A percentile compares a stretch with the other conserved stretches of the same genome.
Conservation (phyloP, 1,140 invertebrate species). For the Phymorhynchus buccinoides region DNA sequence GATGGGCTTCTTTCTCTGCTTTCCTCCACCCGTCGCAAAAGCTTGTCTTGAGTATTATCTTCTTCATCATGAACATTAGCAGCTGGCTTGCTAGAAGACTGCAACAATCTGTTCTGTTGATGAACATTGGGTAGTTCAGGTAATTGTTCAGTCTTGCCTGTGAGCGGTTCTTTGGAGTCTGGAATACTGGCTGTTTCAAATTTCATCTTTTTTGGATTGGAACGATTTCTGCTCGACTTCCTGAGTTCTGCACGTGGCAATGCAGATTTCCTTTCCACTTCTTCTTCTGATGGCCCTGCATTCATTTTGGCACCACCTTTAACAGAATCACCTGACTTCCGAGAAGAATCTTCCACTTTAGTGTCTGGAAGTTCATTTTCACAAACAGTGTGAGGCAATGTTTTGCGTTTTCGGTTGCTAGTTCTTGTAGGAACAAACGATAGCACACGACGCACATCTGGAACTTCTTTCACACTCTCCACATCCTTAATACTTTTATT, state of each 20-base stretch:
- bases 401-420: slow-evolving; percentile 1
- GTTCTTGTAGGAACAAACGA: background rate
- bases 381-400: background rate
- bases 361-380: background rate
- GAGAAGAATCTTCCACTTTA: background rate
- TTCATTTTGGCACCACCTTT: background rate
- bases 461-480: background rate
- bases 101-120: background rate
- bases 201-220: background rate
- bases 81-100: background rate
- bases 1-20: background rate
- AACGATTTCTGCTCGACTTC: background rate
- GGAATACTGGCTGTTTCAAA: background rate
- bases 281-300: background rate
- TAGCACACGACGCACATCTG: background rate
- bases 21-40: slow-evolving; percentile 18
- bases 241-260: background rate
- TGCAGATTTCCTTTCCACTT: background rate
- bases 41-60: background rate
- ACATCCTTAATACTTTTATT: background rate
- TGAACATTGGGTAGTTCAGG: background rate
- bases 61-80: background rate
- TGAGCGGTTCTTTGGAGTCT: background rate
- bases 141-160: background rate
- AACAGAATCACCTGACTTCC: background rate